Percentiles rank a stretch among this genome's conserved stretches.
These are phyloP conservation scores for Aproaerema taeniolella DNA, from an alignment of 2,888 invertebrate species.

Conservation along the genomic window DNA sequence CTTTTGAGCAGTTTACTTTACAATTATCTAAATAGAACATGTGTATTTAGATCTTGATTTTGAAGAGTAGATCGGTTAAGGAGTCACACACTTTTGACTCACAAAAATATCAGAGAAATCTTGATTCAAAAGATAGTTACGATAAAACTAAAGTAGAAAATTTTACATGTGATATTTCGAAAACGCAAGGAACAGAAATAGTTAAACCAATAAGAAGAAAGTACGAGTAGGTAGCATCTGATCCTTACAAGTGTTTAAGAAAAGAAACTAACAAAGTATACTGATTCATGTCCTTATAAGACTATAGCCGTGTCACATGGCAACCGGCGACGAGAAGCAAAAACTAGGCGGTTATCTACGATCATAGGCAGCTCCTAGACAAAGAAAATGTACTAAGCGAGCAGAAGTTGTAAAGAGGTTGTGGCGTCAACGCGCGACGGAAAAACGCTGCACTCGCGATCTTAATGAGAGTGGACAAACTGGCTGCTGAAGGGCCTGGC, in stretches of 20 bases:
- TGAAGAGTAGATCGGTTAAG: no score
- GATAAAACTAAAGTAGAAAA: no score
- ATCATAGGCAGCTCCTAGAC: constrained; percentile 69
- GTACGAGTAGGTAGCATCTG: no score
- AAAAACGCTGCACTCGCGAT: constrained; percentile 60
- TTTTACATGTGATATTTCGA: no score
- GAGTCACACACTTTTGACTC: no score
- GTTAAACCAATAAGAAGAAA: no score
- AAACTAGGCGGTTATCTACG: constrained; percentile 48
- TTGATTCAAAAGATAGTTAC: no score
- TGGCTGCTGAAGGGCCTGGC: constrained; percentile 54
- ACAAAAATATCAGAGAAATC: no score
- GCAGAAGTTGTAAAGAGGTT: constrained; percentile 47
- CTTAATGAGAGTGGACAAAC: constrained; percentile 77
- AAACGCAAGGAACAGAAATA: no score
- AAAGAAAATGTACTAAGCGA: constrained; percentile 52
- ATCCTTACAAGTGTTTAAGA: constrained; percentile 10
- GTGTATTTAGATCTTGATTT: constrained; percentile 1
- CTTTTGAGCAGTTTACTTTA: constrained; percentile 7
- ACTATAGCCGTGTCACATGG: constrained; percentile 23
- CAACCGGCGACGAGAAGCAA: constrained; percentile 2
- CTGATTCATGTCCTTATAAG: constrained; percentile 28
- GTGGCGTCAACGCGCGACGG: constrained; percentile 35
- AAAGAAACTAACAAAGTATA: constrained; percentile 33
- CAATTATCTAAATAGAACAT: constrained; percentile 10